Percentiles rank a stretch among this genome's conserved stretches.
phyloP scores from a whole-genome alignment of 2,113 vertebrate genomes.

The Thalassoma bifasciatum region DNA sequence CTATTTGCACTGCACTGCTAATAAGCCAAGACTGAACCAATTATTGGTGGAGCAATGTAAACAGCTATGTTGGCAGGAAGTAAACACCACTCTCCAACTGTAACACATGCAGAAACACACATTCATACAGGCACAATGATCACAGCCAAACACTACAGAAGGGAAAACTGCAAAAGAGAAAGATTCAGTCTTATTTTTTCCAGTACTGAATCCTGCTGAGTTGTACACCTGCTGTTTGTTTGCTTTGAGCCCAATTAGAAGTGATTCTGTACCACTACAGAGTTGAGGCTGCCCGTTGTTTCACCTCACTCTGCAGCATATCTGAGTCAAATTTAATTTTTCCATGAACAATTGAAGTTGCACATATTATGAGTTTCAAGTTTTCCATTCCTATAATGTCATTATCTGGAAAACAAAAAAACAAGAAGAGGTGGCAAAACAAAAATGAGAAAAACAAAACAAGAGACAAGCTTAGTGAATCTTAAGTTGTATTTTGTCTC shows the following conservation, averaged over 20 bases:
- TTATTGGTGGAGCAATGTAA: slow-evolving; percentile 44
- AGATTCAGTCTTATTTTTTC: neutral
- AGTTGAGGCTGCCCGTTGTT: neutral
- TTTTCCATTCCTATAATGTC: neutral
- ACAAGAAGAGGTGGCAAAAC: neutral
- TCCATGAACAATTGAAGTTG: neutral
- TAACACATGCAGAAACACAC: neutral
- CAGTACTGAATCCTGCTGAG: neutral
- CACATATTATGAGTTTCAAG: neutral
- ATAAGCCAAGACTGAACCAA: slow-evolving; percentile 50
- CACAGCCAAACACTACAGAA: neutral
- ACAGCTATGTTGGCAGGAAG: slow-evolving; percentile 46
- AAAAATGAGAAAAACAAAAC: neutral
- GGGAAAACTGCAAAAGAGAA: neutral
- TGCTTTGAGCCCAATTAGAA: slow-evolving; percentile 41
- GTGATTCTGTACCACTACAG: neutral
- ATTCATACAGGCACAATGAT: neutral
- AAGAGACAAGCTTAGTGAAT: slow-evolving; percentile 8
- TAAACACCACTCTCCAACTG: slow-evolving; percentile 26
- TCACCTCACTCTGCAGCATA: slow-evolving; percentile 2
- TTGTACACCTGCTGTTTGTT: slow-evolving; percentile 30
- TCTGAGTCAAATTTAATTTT: neutral
- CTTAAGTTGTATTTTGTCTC: neutral
- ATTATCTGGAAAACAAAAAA: neutral
- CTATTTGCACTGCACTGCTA: slow-evolving; percentile 30